Evolutionary conservation across 1,140 invertebrate species (phyloP).

Genomic region (Drosophila guanche): DNA sequence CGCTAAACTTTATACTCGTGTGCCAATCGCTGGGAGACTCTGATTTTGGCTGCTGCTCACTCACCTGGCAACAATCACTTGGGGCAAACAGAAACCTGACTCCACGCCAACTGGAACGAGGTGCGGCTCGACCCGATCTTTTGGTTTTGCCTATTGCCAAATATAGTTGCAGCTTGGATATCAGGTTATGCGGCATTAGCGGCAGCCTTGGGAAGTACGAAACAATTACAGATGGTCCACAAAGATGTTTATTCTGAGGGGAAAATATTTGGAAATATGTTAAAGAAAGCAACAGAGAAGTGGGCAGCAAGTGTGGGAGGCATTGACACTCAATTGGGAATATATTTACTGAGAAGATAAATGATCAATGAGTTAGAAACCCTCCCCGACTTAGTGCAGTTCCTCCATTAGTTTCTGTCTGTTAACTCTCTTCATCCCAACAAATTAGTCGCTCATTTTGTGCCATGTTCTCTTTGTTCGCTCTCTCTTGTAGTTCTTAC

Average conservation of each 20-base stretch:
- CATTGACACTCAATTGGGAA: too few relatives aligned
- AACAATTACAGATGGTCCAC: slow-evolving; percentile 5
- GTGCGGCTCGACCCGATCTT: slow-evolving; percentile 27
- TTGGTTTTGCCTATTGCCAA: slow-evolving; percentile 39
- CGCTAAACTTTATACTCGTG: slow-evolving; percentile 62
- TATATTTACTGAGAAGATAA: too few relatives aligned
- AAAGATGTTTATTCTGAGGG: slow-evolving; percentile 8
- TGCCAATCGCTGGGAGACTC: slow-evolving; percentile 13
- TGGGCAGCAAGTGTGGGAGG: too few relatives aligned
- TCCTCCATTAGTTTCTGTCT: too few relatives aligned
- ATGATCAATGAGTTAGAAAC: too few relatives aligned
- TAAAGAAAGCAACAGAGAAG: too few relatives aligned
- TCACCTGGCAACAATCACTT: slow-evolving; percentile 53
- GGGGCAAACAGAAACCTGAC: slow-evolving; percentile 33
- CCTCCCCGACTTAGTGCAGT: neutral
- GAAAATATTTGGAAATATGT: too few relatives aligned
- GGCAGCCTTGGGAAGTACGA: slow-evolving; percentile 28
- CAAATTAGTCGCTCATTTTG: slow-evolving; percentile 37
- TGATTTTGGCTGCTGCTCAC: slow-evolving; percentile 19
- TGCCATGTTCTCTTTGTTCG: slow-evolving; percentile 19
- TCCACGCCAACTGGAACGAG: slow-evolving; percentile 38
- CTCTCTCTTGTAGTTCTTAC: neutral
- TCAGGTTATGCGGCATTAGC: slow-evolving; percentile 31
- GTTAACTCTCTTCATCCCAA: neutral
- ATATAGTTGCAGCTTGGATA: slow-evolving; percentile 43